phyloP scores from a whole-genome alignment of 2,888 invertebrate species.

The Argyresthia goedartella region DNA sequence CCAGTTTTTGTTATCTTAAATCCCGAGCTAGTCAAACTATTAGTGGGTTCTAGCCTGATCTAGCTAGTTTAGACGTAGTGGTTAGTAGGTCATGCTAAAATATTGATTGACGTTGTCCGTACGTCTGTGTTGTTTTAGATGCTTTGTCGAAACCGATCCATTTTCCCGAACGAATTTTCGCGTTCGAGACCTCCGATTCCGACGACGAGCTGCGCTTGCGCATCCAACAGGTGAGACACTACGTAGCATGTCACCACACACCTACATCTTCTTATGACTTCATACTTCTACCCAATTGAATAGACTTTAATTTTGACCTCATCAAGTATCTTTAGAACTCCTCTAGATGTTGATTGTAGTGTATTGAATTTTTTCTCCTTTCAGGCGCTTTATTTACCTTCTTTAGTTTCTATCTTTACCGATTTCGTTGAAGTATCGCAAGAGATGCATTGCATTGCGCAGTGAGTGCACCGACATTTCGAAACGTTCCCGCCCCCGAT shows the following conservation, averaged over 20 bases:
- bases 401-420: no score
- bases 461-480: no score
- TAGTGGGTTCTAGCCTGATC: slow-evolving; percentile 8
- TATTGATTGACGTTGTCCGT: slow-evolving; percentile 49
- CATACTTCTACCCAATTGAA: not conserved
- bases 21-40: slow-evolving; percentile 8
- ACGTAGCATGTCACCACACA: no score
- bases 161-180: slow-evolving; percentile 64
- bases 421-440: no score
- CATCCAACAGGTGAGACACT: slow-evolving; percentile 55
- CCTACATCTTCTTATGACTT: no score
- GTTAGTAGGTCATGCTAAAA: slow-evolving; percentile 11
- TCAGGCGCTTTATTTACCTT: no score
- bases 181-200: slow-evolving; percentile 62
- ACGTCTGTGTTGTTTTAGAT: slow-evolving; percentile 69
- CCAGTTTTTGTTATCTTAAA: not conserved
- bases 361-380: no score
- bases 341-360: not conserved
- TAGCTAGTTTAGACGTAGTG: slow-evolving; percentile 10
- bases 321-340: not conserved
- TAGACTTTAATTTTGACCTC: not conserved
- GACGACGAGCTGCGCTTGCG: slow-evolving; percentile 65
- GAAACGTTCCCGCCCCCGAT: no score
- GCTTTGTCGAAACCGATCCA: slow-evolving; percentile 68
- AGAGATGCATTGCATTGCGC: no score